Percentiles rank a stretch among this genome's conserved stretches.
phyloP scores from a whole-genome alignment of 2,888 invertebrate species.

The Pteria penguin region DNA sequence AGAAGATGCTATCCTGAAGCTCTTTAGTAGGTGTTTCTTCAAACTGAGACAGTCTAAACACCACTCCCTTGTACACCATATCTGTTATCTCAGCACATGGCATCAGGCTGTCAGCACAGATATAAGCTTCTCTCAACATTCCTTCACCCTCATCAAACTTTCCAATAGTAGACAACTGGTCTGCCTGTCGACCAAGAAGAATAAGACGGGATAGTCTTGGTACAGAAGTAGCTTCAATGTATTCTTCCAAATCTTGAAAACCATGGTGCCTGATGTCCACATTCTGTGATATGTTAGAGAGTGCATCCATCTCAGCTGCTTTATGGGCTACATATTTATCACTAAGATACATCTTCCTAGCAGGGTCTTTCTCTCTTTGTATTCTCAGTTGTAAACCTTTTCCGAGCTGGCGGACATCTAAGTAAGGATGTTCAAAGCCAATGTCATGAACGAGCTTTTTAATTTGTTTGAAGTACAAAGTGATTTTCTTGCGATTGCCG shows the following conservation, averaged over 20 bases:
- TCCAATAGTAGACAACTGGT: slow-evolving; percentile 15
- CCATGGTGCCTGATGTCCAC: slow-evolving; percentile 1
- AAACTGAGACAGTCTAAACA: slow-evolving; percentile 26
- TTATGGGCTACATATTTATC: slow-evolving; percentile 28
- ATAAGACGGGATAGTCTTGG: slow-evolving; percentile 24
- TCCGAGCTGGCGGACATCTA: slow-evolving; percentile 2
- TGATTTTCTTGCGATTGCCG: slow-evolving; percentile 11
- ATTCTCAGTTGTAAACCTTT: slow-evolving; percentile 11
- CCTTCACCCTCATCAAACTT: neutral
- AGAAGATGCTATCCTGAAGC: neutral
- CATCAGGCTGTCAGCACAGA: neutral
- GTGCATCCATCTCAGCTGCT: slow-evolving; percentile 33
- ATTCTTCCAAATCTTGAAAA: slow-evolving; percentile 16
- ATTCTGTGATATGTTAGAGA: slow-evolving; percentile 5
- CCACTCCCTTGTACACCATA: slow-evolving; percentile 34
- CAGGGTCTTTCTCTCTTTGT: slow-evolving; percentile 6
- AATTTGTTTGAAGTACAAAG: slow-evolving; percentile 23
- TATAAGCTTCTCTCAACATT: slow-evolving; percentile 15
- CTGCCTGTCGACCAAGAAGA: slow-evolving; percentile 20
- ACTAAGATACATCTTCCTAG: slow-evolving; percentile 6
- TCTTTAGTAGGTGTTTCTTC: slow-evolving; percentile 9
- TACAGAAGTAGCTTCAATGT: slow-evolving; percentile 3
- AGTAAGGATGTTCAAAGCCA: slow-evolving; percentile 26
- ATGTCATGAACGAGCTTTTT: slow-evolving; percentile 33
- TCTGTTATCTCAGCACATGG: slow-evolving; percentile 28